Evolutionary conservation across 2,888 invertebrate species (phyloP).

Genomic region (Spisula subtruncata): DNA sequence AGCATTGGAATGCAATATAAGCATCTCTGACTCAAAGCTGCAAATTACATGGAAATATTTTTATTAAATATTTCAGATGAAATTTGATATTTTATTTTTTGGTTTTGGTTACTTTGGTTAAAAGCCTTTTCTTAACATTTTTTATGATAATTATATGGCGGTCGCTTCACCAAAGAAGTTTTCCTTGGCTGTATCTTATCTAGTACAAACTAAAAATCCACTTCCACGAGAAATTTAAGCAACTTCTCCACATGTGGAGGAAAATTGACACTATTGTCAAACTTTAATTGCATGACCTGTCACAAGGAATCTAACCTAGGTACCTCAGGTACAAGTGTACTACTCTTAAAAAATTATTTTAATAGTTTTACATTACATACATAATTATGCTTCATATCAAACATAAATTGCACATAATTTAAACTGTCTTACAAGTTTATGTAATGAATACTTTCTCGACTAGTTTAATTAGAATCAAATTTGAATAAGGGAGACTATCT

Average conservation of each 20-base stretch:
- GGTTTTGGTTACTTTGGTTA: not conserved
- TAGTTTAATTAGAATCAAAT: not conserved
- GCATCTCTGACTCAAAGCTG: not conserved
- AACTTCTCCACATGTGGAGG: too few species aligned
- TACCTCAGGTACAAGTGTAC: too few species aligned
- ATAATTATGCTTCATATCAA: too few species aligned
- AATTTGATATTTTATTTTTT: not conserved
- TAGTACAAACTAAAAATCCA: not conserved
- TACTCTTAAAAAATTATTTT: too few species aligned
- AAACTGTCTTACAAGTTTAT: too few species aligned
- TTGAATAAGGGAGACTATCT: not conserved
- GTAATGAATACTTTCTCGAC: too few species aligned
- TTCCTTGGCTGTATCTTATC: not conserved
- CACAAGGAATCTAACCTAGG: too few species aligned
- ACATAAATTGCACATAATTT: not conserved
- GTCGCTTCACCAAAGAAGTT: not conserved
- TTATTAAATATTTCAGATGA: not conserved
- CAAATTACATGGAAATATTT: not conserved
- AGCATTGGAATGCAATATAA: not conserved
- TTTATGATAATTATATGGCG: not conserved
- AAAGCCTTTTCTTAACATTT: not conserved
- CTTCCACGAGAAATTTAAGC: not conserved
- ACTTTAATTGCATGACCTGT: too few species aligned
- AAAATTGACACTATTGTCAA: too few species aligned
- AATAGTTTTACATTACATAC: too few species aligned